A percentile compares a stretch with the other conserved stretches of the same genome.
phyloP scores from a whole-genome alignment of 2,113 vertebrate species.

The Tyto alba region DNA sequence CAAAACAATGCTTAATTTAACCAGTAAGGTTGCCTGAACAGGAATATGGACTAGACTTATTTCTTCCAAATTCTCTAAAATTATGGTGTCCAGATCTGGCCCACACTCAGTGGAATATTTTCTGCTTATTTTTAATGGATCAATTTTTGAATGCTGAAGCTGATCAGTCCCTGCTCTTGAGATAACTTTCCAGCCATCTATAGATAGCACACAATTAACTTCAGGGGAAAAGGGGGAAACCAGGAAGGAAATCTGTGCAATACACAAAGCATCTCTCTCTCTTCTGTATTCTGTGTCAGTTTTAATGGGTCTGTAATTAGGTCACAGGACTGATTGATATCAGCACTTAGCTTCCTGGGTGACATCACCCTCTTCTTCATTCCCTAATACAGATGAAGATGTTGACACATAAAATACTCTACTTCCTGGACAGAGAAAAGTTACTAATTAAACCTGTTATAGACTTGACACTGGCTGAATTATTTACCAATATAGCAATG shows the following conservation, averaged over 20 bases:
- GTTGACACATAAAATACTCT: not conserved
- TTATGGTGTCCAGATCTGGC: not conserved
- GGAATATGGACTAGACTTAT: not conserved
- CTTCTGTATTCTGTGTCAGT: not conserved
- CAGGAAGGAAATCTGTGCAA: not conserved
- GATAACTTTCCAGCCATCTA: not conserved
- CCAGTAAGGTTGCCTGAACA: not conserved
- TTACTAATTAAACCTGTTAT: not conserved
- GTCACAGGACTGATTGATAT: not conserved
- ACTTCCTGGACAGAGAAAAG: not conserved
- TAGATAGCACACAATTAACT: slow-evolving; percentile 3
- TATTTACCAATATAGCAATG: not conserved
- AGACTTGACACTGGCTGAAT: not conserved
- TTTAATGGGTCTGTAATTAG: slow-evolving; percentile 42
- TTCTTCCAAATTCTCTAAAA: not conserved
- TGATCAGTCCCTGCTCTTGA: not conserved
- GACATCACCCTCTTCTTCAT: not conserved
- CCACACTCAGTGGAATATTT: not conserved
- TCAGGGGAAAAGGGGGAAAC: not conserved
- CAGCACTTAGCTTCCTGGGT: slow-evolving; percentile 10
- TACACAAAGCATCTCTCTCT: not conserved
- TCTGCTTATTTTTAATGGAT: not conserved
- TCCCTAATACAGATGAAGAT: not conserved
- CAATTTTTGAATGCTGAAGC: not conserved
- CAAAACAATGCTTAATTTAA: not conserved